Conservation (phyloP, 2,888 invertebrate genomes). For the Leistus spinibarbis region DNA sequence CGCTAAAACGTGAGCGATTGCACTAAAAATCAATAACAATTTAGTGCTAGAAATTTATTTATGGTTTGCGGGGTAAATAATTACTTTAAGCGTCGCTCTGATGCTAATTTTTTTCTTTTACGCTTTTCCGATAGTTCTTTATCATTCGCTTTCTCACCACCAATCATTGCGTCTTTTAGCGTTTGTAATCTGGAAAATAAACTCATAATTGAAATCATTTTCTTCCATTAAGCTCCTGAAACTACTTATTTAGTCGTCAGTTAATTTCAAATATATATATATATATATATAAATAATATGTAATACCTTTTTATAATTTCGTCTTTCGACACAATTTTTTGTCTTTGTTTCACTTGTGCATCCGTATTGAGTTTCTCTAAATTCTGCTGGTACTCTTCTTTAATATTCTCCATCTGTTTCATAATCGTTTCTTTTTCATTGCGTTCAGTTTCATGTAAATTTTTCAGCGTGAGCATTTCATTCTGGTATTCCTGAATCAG, state of each 20-base stretch:
- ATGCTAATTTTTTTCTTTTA: slow-evolving; percentile 69
- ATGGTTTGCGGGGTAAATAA: neutral
- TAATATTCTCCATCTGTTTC: slow-evolving; percentile 60
- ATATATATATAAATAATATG: too few species aligned
- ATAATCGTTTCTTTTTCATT: slow-evolving; percentile 55
- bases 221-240: too few species aligned
- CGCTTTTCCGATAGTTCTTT: slow-evolving; percentile 72
- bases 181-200: slow-evolving; percentile 63
- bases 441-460: slow-evolving; percentile 53
- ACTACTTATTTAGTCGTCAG: too few species aligned
- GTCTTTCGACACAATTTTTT: slow-evolving; percentile 54
- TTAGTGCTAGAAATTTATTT: neutral
- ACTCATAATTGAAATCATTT: slow-evolving; percentile 11
- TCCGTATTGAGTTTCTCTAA: slow-evolving; percentile 66
- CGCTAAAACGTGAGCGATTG: slow-evolving; percentile 63
- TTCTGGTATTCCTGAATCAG: slow-evolving; percentile 61
- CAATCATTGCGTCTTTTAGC: slow-evolving; percentile 77
- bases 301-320: slow-evolving; percentile 54
- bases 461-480: slow-evolving; percentile 58
- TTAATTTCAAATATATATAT: too few species aligned
- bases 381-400: slow-evolving; percentile 63
- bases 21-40: slow-evolving; percentile 52
- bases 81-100: slow-evolving; percentile 65
- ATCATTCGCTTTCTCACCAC: slow-evolving; percentile 78
- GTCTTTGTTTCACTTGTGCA: slow-evolving; percentile 58